Base-by-base conservation (phyloP, 1,140 invertebrate genomes). In the Thaumatotibia leucotreta region DNA sequence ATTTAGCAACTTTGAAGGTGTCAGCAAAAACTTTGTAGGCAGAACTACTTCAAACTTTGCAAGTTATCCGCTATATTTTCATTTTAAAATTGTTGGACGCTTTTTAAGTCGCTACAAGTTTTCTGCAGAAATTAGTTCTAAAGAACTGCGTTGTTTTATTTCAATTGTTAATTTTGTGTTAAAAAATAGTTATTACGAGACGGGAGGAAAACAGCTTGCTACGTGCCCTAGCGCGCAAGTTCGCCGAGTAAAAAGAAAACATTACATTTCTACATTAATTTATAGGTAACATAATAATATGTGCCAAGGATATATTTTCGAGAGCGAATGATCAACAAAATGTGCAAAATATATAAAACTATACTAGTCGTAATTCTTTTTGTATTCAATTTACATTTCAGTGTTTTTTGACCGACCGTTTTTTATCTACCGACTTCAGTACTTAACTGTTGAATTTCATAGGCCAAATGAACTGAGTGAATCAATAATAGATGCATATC, bases 21-120 rank as follows among this genome's bases (percentile, higher is more conserved):
- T 54, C 50, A 54, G 50, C 50, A 54, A 24, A 54, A 54, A 54
- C 50, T 54, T 54, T 54, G 23, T 27, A 54, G 22, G 50, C 50
- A 54, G 24, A 23, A 24, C 23, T 54, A 54, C 49, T 50, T 50
- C 10, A 54, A 24, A 54, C 50, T 54, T 54, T 24, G 22, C 22
- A 54, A 54, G 50, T 54, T 54, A 54, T 54, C 27, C 52, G 64
- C 64, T 65, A 23, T 65, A 35, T 65, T 65, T 65, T 65, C 64
- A 65, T 65, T 65, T 65, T 58, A 58, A 65, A 65, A 65, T 65
- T 58, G 64, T 33, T 65, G 35, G 50, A 65, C 31, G 52, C 64
- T 65, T 45, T 54, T 65, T 50, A 64, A 49, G 39, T 65, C 33
- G 22, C 29, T 58, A 58, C 63, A 64, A 64, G 33, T 64, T 64